Percentiles rank a stretch among this genome's conserved stretches.
These are phyloP conservation scores for Ptychodera flava DNA, from an alignment of 35 echinoderm and acorn worm genomes.

Conservation along the genomic window DNA sequence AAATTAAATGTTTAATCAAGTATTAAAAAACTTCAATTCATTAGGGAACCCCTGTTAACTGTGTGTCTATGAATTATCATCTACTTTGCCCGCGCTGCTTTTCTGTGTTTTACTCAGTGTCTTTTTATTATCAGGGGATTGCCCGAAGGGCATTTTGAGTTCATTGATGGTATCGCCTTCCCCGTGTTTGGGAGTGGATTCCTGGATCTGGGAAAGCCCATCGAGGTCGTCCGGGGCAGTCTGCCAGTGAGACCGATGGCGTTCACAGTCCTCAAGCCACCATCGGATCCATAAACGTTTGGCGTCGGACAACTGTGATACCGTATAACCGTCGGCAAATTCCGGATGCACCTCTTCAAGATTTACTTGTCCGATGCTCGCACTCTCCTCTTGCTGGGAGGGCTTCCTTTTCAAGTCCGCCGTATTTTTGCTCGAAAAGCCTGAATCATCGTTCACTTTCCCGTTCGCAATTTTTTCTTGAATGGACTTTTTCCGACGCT, in stretches of 20 bases:
- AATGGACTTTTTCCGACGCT: not conserved
- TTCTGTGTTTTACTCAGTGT: too few species aligned
- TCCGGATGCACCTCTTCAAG: not conserved
- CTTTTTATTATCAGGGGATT: not conserved
- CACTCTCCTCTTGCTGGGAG: not conserved
- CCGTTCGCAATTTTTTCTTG: not conserved
- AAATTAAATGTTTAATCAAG: too few species aligned
- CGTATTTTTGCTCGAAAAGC: not conserved
- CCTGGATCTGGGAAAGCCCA: not conserved
- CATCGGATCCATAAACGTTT: not conserved
- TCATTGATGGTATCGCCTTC: not conserved
- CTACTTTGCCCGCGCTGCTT: too few species aligned
- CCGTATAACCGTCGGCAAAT: not conserved
- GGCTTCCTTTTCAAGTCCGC: not conserved
- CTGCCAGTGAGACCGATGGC: not conserved
- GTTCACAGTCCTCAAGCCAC: not conserved
- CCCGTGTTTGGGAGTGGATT: not conserved
- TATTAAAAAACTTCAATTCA: too few species aligned
- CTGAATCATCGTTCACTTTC: not conserved
- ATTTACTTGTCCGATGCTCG: not conserved
- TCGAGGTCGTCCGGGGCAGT: not conserved
- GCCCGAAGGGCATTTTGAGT: not conserved
- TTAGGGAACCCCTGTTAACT: too few species aligned
- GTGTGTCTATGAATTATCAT: too few species aligned
- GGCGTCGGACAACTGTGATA: not conserved